These are phyloP conservation scores for Coregonus clupeaformis DNA, from an alignment of 2,113 vertebrate species.

Conservation along the genomic window DNA sequence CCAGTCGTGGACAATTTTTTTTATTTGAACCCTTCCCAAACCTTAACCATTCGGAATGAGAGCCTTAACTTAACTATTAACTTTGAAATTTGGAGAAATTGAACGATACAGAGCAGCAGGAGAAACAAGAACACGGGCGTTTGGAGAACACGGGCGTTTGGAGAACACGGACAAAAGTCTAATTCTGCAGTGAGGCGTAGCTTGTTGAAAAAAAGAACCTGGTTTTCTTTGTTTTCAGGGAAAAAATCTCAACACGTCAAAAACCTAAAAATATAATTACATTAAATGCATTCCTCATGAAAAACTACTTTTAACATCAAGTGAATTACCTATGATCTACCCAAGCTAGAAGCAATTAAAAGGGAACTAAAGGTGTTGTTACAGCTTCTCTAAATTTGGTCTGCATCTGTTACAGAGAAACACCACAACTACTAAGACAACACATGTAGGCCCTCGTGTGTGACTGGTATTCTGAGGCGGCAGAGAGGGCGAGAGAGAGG, in stretches of 20 bases:
- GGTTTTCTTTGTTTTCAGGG: no score
- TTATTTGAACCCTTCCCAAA: no score
- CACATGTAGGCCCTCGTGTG: neutral
- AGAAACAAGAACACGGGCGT: no score
- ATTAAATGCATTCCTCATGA: constrained; percentile 29
- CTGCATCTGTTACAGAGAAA: neutral
- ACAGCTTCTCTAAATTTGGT: neutral
- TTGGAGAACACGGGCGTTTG: no score
- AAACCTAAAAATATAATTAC: constrained; percentile 27
- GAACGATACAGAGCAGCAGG: no score
- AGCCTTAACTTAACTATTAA: no score
- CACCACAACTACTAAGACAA: neutral
- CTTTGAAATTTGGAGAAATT: no score
- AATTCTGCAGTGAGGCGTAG: no score
- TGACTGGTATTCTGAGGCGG: neutral
- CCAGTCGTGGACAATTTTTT: no score
- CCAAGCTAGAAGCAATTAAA: constrained; percentile 54
- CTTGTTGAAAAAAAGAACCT: neutral
- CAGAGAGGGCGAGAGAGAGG: no score
- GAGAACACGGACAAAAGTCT: no score
- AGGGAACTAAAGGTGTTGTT: constrained; percentile 28
- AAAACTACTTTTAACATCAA: constrained; percentile 42
- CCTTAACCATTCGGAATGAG: no score
- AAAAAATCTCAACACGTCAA: neutral
- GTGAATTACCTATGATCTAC: constrained; percentile 41